Conservation (phyloP, 2,797 vertebrate genomes). For the Girardinus metallicus region DNA sequence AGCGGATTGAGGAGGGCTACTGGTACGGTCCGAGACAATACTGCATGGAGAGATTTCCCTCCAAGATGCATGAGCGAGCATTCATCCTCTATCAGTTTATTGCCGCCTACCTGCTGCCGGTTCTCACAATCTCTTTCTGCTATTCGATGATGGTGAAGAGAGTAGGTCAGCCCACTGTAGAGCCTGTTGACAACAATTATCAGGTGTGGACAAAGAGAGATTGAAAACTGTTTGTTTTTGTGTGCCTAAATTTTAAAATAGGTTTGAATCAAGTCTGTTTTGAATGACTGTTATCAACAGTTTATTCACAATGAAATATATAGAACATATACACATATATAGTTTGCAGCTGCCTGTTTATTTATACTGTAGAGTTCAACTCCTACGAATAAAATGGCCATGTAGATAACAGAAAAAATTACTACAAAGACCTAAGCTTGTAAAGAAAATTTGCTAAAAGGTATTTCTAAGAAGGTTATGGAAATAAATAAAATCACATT, state of each 20-base stretch:
- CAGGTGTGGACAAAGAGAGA: constrained; percentile 71
- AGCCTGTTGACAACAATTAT: constrained; percentile 85
- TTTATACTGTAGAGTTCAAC: neutral
- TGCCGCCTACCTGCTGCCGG: constrained; percentile 84
- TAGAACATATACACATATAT: neutral
- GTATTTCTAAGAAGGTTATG: neutral
- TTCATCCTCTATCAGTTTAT: constrained; percentile 89
- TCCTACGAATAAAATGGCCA: neutral
- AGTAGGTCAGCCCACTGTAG: constrained; percentile 83
- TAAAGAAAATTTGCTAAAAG: neutral
- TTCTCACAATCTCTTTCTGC: constrained; percentile 86
- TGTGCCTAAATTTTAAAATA: neutral
- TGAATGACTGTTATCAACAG: neutral
- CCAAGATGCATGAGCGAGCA: constrained; percentile 82
- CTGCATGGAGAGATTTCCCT: constrained; percentile 86
- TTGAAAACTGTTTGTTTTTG: neutral
- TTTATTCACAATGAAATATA: neutral
- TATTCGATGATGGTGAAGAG: constrained; percentile 87
- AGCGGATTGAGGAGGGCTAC: constrained; percentile 85
- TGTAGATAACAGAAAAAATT: neutral
- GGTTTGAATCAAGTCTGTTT: neutral
- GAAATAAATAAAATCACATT: neutral
- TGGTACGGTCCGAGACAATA: constrained; percentile 87
- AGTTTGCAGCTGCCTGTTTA: neutral
- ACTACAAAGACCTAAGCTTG: neutral